A percentile compares a stretch with the other conserved stretches of the same genome.
These are phyloP conservation scores for Trachops cirrhosus DNA, from an alignment of 2,797 vertebrate species.

Conservation along the genomic window DNA sequence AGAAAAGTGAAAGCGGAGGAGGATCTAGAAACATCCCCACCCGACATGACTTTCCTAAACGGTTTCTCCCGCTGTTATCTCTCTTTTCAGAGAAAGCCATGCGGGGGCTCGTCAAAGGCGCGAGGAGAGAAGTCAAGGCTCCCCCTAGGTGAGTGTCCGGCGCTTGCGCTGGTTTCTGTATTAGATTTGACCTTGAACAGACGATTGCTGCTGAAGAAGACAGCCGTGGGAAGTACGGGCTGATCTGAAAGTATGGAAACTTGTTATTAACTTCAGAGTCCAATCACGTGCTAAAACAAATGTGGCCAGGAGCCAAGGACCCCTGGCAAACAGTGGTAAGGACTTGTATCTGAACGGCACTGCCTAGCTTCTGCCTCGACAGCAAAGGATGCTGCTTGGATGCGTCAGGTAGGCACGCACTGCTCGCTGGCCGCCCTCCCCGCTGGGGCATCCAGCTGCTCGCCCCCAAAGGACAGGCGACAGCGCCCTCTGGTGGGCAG, in stretches of 20 bases:
- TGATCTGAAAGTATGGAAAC: neutral
- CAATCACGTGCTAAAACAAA: neutral
- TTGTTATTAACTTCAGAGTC: neutral
- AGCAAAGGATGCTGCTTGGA: neutral
- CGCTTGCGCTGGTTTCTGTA: neutral
- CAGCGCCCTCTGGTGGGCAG: slow-evolving; percentile 59
- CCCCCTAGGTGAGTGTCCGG: slow-evolving; percentile 60
- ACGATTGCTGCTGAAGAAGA: neutral
- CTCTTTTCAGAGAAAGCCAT: slow-evolving; percentile 59
- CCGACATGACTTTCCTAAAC: neutral
- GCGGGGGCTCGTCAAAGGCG: neutral
- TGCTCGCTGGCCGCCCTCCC: slow-evolving; percentile 65
- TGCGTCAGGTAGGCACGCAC: slow-evolving; percentile 79
- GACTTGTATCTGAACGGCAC: neutral
- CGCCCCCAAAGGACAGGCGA: slow-evolving; percentile 5
- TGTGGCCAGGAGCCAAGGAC: neutral
- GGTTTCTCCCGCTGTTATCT: neutral
- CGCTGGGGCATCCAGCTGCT: slow-evolving; percentile 68
- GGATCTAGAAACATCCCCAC: neutral
- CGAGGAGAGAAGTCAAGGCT: neutral
- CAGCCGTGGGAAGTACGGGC: neutral
- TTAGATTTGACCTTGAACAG: neutral
- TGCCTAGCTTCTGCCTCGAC: neutral
- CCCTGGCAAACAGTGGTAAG: neutral
- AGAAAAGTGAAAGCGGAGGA: neutral